A percentile compares a stretch with the other conserved stretches of the same genome.
Conservation (phyloP, 2,797 vertebrate genomes). For the Hapalemur alaotrensis region DNA sequence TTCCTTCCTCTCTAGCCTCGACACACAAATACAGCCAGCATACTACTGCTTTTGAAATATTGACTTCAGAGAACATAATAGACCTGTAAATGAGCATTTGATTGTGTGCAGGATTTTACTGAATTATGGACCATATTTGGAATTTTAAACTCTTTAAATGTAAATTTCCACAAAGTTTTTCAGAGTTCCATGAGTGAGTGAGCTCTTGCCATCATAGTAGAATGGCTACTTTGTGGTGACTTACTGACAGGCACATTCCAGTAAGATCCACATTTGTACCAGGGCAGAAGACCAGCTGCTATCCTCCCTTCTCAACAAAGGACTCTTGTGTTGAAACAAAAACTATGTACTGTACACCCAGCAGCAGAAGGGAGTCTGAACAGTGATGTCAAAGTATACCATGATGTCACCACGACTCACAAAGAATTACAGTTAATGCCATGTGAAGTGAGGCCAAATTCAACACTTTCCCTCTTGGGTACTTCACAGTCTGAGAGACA, state of each 20-base stretch:
- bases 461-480: slow-evolving; percentile 74
- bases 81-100: not conserved
- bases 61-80: slow-evolving; percentile 7
- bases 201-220: slow-evolving; percentile 43
- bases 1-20: not conserved
- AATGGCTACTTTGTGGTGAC: slow-evolving; percentile 69
- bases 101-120: slow-evolving; percentile 11
- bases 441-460: slow-evolving; percentile 71
- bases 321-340: slow-evolving; percentile 70
- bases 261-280: slow-evolving; percentile 43
- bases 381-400: slow-evolving; percentile 72
- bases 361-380: slow-evolving; percentile 71
- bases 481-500: slow-evolving; percentile 73
- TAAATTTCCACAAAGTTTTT: slow-evolving; percentile 29
- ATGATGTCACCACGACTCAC: slow-evolving; percentile 78
- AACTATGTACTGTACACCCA: slow-evolving; percentile 62
- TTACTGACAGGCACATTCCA: slow-evolving; percentile 63
- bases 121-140: not conserved
- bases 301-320: slow-evolving; percentile 74
- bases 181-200: not conserved
- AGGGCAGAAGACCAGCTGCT: slow-evolving; percentile 55
- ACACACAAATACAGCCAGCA: not conserved
- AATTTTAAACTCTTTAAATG: slow-evolving; percentile 48
- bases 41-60: not conserved
- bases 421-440: slow-evolving; percentile 78